Percentiles rank a stretch among this genome's conserved stretches.
These are phyloP conservation scores for Chinchilla lanigera DNA, from an alignment of 2,113 vertebrate species.

Conservation along the genomic window DNA sequence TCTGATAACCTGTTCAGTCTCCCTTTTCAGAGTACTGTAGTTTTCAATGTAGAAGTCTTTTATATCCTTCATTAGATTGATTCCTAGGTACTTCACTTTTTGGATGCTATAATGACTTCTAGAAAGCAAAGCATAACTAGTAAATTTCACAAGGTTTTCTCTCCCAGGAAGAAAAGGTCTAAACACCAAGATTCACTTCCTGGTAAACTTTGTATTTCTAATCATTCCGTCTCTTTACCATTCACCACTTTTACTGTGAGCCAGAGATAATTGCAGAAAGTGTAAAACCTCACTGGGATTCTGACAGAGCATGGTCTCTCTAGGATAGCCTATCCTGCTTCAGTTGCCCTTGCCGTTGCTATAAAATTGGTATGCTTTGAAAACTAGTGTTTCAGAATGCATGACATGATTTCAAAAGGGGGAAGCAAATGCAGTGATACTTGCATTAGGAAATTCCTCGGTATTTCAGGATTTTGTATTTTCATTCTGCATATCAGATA, in stretches of 20 bases:
- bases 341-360: neutral
- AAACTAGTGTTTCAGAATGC: neutral
- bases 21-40: no score
- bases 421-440: neutral
- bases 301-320: neutral
- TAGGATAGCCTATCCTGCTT: neutral
- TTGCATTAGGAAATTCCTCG: neutral
- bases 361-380: neutral
- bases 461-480: neutral
- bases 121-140: conserved; percentile 10
- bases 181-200: neutral
- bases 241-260: neutral
- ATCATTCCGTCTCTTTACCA: neutral
- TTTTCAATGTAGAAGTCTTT: no score
- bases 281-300: neutral
- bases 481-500: neutral
- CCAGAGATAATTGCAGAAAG: neutral
- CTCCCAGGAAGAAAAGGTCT: neutral
- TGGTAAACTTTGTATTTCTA: neutral
- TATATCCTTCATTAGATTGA: no score
- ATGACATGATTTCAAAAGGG: neutral
- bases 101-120: neutral
- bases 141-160: neutral
- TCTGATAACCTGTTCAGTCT: no score
- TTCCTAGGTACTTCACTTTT: no score